Percentiles rank a stretch among this genome's conserved stretches.
These are phyloP conservation scores for Microdon myrmicae DNA, from an alignment of 2,888 invertebrate species.

Conservation along the genomic window DNA sequence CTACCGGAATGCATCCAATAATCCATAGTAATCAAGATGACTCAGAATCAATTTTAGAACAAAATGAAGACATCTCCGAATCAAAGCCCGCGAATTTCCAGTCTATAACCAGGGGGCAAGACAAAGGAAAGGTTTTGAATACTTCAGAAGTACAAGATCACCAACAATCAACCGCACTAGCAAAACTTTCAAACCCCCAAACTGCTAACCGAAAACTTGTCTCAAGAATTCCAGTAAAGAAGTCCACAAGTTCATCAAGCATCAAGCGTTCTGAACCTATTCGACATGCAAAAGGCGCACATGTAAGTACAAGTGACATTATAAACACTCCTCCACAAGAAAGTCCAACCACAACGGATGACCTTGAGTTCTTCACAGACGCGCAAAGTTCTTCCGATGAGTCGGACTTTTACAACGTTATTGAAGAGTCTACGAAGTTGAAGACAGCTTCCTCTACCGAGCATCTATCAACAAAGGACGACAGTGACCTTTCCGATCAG, in stretches of 20 bases:
- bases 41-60: too few species aligned
- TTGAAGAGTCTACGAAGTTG: slow-evolving; percentile 17
- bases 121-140: too few species aligned
- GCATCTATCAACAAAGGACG: slow-evolving; percentile 15
- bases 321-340: neutral
- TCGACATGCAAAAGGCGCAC: slow-evolving; percentile 1
- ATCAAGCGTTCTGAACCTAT: slow-evolving; percentile 43
- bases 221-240: slow-evolving; percentile 61
- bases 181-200: neutral
- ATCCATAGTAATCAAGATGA: too few species aligned
- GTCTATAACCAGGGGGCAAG: too few species aligned
- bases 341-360: slow-evolving; percentile 38
- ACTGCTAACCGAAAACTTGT: slow-evolving; percentile 20
- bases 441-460: neutral
- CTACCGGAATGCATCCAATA: too few species aligned
- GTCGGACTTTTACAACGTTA: slow-evolving; percentile 32
- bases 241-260: slow-evolving; percentile 55
- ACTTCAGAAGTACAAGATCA: too few species aligned
- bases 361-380: slow-evolving; percentile 59
- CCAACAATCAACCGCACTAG: too few species aligned
- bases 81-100: too few species aligned
- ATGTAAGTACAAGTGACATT: too few species aligned
- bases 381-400: slow-evolving; percentile 57
- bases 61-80: too few species aligned
- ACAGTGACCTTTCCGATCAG: slow-evolving; percentile 56